Conservation (phyloP, 2,113 vertebrate genomes). For the Procavia capensis region DNA sequence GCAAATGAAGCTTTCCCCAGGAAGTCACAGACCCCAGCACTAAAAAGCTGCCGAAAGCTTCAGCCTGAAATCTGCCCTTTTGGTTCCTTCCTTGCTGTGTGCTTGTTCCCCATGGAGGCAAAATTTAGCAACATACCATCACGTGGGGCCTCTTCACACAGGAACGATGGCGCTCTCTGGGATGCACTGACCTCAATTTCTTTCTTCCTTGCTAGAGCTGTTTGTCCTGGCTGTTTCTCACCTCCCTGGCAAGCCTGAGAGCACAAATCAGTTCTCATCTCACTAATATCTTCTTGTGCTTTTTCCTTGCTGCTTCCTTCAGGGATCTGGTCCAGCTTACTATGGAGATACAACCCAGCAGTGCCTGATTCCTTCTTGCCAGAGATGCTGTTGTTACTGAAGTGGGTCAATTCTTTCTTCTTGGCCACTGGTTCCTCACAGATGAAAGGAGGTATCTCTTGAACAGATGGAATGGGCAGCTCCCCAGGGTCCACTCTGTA, state of each 20-base stretch:
- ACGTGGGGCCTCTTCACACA: slow-evolving; percentile 78
- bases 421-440: slow-evolving; percentile 78
- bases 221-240: slow-evolving; percentile 80
- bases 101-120: slow-evolving; percentile 74
- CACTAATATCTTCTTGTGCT: slow-evolving; percentile 72
- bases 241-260: slow-evolving; percentile 71
- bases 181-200: slow-evolving; percentile 82
- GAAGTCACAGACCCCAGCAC: not conserved
- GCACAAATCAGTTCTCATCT: not conserved
- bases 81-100: slow-evolving; percentile 37
- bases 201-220: slow-evolving; percentile 66
- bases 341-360: not conserved
- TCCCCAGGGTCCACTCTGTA: not conserved
- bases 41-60: not conserved
- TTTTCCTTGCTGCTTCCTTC: slow-evolving; percentile 79
- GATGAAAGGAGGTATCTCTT: slow-evolving; percentile 43
- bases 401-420: slow-evolving; percentile 68
- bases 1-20: not conserved
- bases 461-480: slow-evolving; percentile 48
- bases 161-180: slow-evolving; percentile 72
- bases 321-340: slow-evolving; percentile 87
- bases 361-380: slow-evolving; percentile 74
- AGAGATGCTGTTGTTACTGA: not conserved
- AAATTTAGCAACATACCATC: slow-evolving; percentile 88
- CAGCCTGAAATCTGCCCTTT: slow-evolving; percentile 1